Conservation (phyloP, 2,888 invertebrate genomes). For the Galerucella pusilla region DNA sequence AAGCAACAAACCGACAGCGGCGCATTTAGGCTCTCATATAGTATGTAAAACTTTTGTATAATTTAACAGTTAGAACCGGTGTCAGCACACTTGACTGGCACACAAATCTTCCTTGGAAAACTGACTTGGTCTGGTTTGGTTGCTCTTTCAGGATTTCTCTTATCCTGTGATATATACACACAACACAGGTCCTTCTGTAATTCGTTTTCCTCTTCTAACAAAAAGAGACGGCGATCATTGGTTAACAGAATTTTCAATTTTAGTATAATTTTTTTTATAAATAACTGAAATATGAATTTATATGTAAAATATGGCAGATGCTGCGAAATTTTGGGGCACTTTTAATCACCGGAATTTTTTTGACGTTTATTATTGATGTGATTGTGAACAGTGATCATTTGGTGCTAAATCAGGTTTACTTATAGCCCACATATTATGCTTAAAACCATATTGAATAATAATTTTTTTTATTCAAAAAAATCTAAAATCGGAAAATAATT, state of each 20-base stretch:
- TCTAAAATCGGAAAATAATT: background rate
- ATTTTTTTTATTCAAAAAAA: too few species aligned
- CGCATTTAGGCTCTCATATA: constrained; percentile 64
- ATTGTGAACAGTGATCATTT: too few species aligned
- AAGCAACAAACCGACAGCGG: constrained; percentile 54
- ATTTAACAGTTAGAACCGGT: constrained; percentile 63
- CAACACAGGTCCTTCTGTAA: background rate
- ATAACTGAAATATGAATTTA: too few species aligned
- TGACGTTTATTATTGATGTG: too few species aligned
- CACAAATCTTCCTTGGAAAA: constrained; percentile 62
- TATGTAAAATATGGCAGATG: too few species aligned
- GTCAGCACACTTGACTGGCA: constrained; percentile 65
- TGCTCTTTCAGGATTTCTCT: background rate
- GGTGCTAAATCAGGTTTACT: too few species aligned
- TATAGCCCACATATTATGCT: too few species aligned
- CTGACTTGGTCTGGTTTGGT: constrained; percentile 39
- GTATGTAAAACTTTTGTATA: constrained; percentile 63
- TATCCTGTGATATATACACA: constrained; percentile 14
- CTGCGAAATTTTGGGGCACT: too few species aligned
- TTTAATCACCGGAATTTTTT: too few species aligned
- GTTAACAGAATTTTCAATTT: background rate
- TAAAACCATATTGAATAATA: too few species aligned
- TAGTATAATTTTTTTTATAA: background rate
- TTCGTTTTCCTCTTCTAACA: background rate
- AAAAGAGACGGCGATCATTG: background rate